These are phyloP conservation scores for Tachuris rubrigastra DNA, from an alignment of 2,113 vertebrate genomes.

Conservation along the genomic window DNA sequence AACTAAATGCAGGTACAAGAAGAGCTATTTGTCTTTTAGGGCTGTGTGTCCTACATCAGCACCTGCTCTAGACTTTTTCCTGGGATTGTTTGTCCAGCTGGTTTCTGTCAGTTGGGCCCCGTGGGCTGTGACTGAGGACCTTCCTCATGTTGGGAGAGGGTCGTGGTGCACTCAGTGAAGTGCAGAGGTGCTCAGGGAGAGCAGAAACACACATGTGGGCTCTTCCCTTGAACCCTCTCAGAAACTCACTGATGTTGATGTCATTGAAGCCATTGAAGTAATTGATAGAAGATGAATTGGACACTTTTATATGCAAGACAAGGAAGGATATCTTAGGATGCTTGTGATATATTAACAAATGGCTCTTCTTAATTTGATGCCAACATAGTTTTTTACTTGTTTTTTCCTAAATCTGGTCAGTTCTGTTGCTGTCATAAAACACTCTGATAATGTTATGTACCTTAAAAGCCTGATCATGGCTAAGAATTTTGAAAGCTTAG, in stretches of 20 bases:
- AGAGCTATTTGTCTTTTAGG: neutral
- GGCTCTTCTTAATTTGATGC: neutral
- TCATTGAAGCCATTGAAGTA: neutral
- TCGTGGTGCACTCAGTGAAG: neutral
- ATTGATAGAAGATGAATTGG: neutral
- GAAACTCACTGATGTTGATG: rapidly evolving
- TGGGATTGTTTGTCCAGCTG: neutral
- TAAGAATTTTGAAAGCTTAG: neutral
- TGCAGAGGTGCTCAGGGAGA: neutral
- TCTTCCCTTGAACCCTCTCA: neutral
- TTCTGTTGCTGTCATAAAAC: neutral
- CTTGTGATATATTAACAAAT: neutral
- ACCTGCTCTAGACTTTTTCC: neutral
- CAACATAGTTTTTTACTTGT: neutral
- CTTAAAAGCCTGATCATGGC: neutral
- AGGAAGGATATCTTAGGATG: neutral
- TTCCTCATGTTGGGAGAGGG: neutral
- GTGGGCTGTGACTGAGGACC: neutral
- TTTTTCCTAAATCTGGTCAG: neutral
- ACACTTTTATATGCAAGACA: neutral
- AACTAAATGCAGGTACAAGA: neutral
- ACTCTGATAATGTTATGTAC: neutral
- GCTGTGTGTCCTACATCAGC: neutral
- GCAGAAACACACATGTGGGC: rapidly evolving
- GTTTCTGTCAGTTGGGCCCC: neutral